These are phyloP conservation scores for Istiophorus platypterus DNA, from an alignment of 2,113 vertebrate species.

Conservation along the genomic window DNA sequence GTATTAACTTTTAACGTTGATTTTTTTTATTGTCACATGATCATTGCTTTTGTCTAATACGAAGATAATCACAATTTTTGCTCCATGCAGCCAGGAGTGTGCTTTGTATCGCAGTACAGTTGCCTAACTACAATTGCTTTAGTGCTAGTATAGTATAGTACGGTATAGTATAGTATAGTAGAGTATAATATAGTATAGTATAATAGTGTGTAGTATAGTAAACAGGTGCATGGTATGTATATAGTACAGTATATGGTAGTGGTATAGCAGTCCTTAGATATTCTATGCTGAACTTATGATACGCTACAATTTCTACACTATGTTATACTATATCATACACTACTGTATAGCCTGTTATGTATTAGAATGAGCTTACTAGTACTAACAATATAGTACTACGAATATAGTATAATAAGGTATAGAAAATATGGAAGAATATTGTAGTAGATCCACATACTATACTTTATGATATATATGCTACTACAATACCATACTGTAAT, in stretches of 20 bases:
- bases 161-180: background rate
- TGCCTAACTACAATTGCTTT: no score
- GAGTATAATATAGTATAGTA: no score
- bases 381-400: no score
- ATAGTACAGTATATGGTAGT: no score
- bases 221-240: no score
- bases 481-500: background rate
- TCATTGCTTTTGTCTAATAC: constrained; percentile 28
- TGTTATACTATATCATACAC: background rate
- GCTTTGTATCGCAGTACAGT: background rate
- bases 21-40: constrained; percentile 34
- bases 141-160: no score
- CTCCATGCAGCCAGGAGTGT: background rate
- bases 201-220: no score
- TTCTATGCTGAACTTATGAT: no score
- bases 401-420: background rate
- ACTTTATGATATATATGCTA: no score
- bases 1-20: constrained; percentile 66
- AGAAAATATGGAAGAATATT: no score
- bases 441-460: background rate
- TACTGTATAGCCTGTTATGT: background rate
- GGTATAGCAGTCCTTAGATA: no score
- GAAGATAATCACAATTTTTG: constrained; percentile 7
- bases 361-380: no score
- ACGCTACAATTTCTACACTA: background rate